Evolutionary conservation across 2,113 vertebrate species (phyloP), one percentile per base, ranked within the genome.

Genomic region (Aepyceros melampus): DNA sequence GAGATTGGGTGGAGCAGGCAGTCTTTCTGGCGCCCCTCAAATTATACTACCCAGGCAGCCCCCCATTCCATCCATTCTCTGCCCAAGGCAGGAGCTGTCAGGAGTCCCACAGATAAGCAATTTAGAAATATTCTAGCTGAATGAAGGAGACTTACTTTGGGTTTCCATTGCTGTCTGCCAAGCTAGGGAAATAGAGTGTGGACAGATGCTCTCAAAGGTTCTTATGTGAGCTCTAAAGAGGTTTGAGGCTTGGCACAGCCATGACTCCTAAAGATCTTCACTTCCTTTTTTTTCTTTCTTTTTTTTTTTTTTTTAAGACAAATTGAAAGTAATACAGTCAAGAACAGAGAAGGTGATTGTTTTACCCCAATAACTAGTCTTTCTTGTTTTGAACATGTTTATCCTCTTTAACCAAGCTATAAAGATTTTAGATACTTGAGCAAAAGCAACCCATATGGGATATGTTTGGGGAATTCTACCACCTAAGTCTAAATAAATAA

Each of bases 141-240:
- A 97, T 92, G 96, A 96, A 97, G 94, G 92, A 98, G 94, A 84
- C 93, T 97, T 71, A 95, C 88, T 97, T 91, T 40, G 47, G 91
- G 86, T 98, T 98, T 98, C 97, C 95, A 98, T 13, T 76, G 91
- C 78, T 94, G 55, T 91, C 96, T 98, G 98, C 98, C 97, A 98
- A 98, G 56, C 60, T 87, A 86, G 94, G 82, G 89, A 97, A 97
- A 95, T 17, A 49, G 95, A 93, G 95, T 97, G 95, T 51, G 55
- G 97, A 98, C 89, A 97, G 94, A 97, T 94, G 89, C 93, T 98
- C 97, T 95, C 95, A 97, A 81, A 97, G 86, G 92, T 97, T 95
- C 83, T 91, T 60, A 90, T 87, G 40, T 94, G 95, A 85, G 91
- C 25, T 88, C 87, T 83, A 96, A 92, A 97, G 87, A 94, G 87